Base-by-base conservation (phyloP, 30 jellyfish, hydroid and myxozoan species). In the Aurelia aurita complex sp. Pacific region DNA sequence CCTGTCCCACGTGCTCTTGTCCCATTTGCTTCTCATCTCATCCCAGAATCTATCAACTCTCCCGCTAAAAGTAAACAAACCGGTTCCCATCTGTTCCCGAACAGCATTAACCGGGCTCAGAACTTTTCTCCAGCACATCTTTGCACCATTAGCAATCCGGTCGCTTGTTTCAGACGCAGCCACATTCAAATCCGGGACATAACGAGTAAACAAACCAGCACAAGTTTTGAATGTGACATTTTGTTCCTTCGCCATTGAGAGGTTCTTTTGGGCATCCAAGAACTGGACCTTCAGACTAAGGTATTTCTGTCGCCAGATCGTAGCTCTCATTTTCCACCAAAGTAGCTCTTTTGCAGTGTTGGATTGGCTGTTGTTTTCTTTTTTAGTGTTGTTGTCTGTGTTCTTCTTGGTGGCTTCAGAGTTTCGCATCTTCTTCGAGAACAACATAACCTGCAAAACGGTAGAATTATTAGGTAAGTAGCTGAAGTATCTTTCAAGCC, bases 321-420 rank as follows among this genome's bases (percentile, higher is more conserved):
- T 77, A 3, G 93, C 65, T 16, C 93, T 71, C 87, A 74, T 84
- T 34, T 73, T 84, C 93, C 93, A 84, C 93, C 93, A 84, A 1
- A 84, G 72, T 51, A 84, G 59, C 59, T 84, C 93, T 38, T 73
- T 84, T 55, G 65, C 68, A 29, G 18, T 42, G 59, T 63, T 68
- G 13, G 82, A 33, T n/a, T 50, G 82, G 75, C 53, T 80, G 11
- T 16, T 12, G 10, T 80, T 23, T 33, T 15, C 34, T 42, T 10
- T 18, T 60, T 7, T 60, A 9, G 23, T 4, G 9, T 35, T 40
- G 35, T 23, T 50, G 74, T 18, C 36, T 15, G 82, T 10, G 17
- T 42, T 10, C 16, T 61, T 17, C 51, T 69, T 54, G 78, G 42
- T 50, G 57, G 74, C 65, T 11, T 35, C 23, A n/a, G 50, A 10